Evolutionary conservation across 2,888 invertebrate genomes (phyloP).

Genomic region (Cantharis rufa): DNA sequence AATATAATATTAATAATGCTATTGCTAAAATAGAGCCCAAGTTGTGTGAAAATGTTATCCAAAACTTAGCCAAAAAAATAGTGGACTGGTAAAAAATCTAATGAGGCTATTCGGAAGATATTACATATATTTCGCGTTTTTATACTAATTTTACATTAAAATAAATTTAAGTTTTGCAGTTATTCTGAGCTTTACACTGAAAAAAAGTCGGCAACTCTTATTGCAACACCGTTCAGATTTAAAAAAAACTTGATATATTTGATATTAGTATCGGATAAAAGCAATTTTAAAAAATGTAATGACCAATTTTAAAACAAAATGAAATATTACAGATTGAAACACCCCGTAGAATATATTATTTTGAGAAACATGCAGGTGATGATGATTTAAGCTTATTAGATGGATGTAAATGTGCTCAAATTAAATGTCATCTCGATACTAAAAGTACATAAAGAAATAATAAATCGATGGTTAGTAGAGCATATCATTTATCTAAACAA

Average conservation of each 20-base stretch:
- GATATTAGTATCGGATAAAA: background rate
- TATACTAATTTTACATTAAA: too few species aligned
- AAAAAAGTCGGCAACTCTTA: too few species aligned
- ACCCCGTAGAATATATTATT: background rate
- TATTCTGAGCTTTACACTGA: too few species aligned
- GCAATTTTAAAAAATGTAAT: background rate
- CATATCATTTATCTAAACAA: conserved; percentile 23
- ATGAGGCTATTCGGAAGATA: too few species aligned
- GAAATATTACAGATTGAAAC: background rate
- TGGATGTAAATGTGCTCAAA: conserved; percentile 21
- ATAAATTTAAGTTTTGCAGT: too few species aligned
- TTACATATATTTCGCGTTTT: too few species aligned
- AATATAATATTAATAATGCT: too few species aligned
- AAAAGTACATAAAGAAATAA: conserved; percentile 19
- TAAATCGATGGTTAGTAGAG: conserved; percentile 25
- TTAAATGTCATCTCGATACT: conserved; percentile 20
- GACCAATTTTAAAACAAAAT: background rate
- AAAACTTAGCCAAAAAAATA: too few species aligned
- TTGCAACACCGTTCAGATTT: too few species aligned
- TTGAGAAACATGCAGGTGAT: conserved; percentile 20
- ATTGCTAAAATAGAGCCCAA: too few species aligned
- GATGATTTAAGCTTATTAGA: conserved; percentile 10
- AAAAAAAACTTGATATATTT: background rate
- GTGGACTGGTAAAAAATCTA: too few species aligned
- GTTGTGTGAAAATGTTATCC: too few species aligned